Evolutionary conservation across 1,140 invertebrate genomes (phyloP), one percentile per base, ranked within the genome.

Genomic region (Trichonephila inaurata): DNA sequence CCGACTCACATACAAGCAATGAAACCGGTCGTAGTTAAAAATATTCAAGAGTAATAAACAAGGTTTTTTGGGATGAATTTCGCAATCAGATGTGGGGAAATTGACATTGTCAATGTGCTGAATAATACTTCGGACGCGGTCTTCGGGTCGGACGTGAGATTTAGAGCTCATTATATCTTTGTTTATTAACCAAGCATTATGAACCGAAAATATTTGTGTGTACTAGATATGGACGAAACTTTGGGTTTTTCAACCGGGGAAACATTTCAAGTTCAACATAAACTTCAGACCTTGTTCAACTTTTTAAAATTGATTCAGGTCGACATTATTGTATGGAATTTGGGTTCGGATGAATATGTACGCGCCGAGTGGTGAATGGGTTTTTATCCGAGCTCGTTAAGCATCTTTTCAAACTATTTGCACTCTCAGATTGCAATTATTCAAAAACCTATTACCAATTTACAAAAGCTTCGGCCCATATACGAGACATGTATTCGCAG

Each of bases 261-360:
- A n/a, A 19, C 40, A 10, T 81, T 81, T 33, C 77, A 81, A 0
- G 77, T 81, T 5, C 77, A 33, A 24, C 77, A 33, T 28, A 33
- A 40, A 12, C 44, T 81, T 33, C 21, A 81, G 24, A 81, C 77
- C 1, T 33, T 81, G 14, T 7, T 81, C 24, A 18, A 33, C 14
- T 81, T 81, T 7, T 33, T 81, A 12, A n/a, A 14, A 10, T 19
- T 81, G 5, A 81, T 81, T 8, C 3, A 19, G 16, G 77, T 33
- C 10, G 77, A 81, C 28, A 81, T 81, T 12, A 33, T 81, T 19
- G 16, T 81, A 28, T 81, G 77, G 77, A 91, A 77, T 64, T 18
- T 91, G 12, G 89, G 89, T 6, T 14, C 7, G n/a, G 89, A 91
- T 69, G 60, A 81, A 5, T 91, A 91, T 44, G 89, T 91, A 0